Conservation (phyloP, 2,797 vertebrate genomes). For the Xyrichtys novacula region DNA sequence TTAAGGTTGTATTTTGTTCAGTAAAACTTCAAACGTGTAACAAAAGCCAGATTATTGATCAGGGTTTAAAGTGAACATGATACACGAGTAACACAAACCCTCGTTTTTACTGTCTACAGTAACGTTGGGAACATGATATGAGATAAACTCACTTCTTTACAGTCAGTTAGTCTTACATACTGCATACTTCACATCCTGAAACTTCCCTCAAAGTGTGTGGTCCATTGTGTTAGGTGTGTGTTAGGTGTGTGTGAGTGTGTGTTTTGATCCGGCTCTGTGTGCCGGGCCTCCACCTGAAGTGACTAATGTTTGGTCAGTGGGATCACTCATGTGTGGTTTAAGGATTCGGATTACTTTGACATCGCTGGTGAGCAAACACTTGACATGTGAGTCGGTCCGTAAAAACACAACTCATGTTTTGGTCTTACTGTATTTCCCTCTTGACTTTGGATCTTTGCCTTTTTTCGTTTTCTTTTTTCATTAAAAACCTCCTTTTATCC, state of each 20-base stretch:
- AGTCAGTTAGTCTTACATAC: not conserved
- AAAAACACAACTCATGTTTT: constrained; percentile 16
- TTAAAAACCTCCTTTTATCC: constrained; percentile 5
- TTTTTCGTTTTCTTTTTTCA: no score
- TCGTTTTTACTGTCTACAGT: not conserved
- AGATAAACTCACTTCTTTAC: not conserved
- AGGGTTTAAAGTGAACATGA: not conserved
- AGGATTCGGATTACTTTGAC: constrained; percentile 45
- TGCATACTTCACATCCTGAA: constrained; percentile 43
- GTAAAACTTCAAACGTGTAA: not conserved
- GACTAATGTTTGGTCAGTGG: constrained; percentile 75
- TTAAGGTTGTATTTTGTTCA: not conserved
- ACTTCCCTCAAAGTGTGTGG: constrained; percentile 61
- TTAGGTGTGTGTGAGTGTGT: constrained; percentile 39
- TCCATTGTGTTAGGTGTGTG: constrained; percentile 26
- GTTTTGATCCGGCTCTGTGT: constrained; percentile 35
- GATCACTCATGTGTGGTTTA: constrained; percentile 57
- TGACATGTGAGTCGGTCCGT: constrained; percentile 28
- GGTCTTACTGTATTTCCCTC: constrained; percentile 34
- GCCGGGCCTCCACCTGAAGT: constrained; percentile 49
- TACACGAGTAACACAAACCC: not conserved
- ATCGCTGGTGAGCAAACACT: constrained; percentile 51
- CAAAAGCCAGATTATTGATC: not conserved
- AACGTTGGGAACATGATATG: not conserved
- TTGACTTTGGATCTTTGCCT: constrained; percentile 42